Evolutionary conservation across 2,888 invertebrate genomes (phyloP), one percentile per base, ranked within the genome.

Genomic region (Cremastinae sp.): DNA sequence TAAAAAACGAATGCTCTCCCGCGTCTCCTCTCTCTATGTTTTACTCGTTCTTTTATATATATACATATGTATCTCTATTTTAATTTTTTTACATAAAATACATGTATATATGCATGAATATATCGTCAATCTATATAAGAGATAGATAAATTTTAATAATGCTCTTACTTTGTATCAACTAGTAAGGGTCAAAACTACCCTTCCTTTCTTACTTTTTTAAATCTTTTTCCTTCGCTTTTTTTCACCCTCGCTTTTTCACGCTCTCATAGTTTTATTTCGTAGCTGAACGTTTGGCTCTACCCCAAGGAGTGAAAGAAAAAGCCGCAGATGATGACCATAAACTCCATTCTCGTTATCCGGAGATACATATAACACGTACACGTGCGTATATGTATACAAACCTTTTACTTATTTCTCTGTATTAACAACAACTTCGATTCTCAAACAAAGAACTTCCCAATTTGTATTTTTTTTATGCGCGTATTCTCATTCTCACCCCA

Each of bases 291-390:
- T 87, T 87, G 86, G 88, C 89, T n/a, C n/a, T 87, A 87, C 87
- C 83, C 86, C 81, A 74, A 87, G 88, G 87, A 87, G 88, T 86
- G 85, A 85, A 86, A 87, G n/a, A n/a, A 86, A 87, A 86, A 86
- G 83, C 89, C 89, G 87, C 88, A 88, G 88, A 89, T 89, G 89
- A 87, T 87, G 84, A 81, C 83, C 83, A 83, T 87, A 86, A 86
- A 88, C 83, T 84, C 84, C 66, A 66, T 81, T 79, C 75, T 74
- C 78, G 72, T 79, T 75, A 75, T 68, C 64, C 47, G n/a, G n/a
- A 64, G 68, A 47, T 74, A 45, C 22, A 56, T 71, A 64, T 28
- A 64, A 53, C 18, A 28, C 9, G 39, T 12, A 12, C 58, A 51
- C 51, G 58, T 14, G 16, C 14, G 51, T 20, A 37, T n/a, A n/a